phyloP scores from a whole-genome alignment of 1,140 invertebrate genomes.

The Cydia splendana region DNA sequence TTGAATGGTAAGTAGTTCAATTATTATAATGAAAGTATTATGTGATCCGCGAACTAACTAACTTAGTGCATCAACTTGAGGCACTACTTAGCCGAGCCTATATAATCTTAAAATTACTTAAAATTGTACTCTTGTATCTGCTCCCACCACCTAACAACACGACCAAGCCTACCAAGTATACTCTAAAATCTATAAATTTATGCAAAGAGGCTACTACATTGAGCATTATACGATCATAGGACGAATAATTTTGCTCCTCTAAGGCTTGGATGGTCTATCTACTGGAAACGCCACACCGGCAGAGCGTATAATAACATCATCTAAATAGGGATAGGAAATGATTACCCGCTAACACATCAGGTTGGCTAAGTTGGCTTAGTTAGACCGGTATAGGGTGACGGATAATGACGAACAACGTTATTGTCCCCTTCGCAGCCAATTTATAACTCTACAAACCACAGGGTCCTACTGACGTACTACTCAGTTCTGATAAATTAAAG shows the following conservation, averaged over 20 bases:
- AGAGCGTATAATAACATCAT: background rate
- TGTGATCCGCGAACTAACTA: background rate
- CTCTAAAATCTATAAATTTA: background rate
- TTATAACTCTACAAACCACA: background rate
- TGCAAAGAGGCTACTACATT: background rate
- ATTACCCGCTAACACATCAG: background rate
- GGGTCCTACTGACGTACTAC: background rate
- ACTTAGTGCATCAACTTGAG: conserved; percentile 56
- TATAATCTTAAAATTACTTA: conserved; percentile 48
- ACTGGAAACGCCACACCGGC: background rate
- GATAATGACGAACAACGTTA: background rate
- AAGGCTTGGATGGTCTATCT: background rate
- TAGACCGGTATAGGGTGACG: background rate
- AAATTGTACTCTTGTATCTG: conserved; percentile 45
- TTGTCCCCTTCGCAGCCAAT: background rate
- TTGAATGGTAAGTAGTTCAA: conserved; percentile 42
- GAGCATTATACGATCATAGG: background rate
- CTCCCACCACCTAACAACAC: conserved; percentile 52
- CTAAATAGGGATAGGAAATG: background rate
- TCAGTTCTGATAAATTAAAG: background rate
- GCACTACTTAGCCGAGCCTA: conserved; percentile 43
- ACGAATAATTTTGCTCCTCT: background rate
- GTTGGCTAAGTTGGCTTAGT: background rate
- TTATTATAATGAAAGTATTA: background rate
- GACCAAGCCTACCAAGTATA: conserved; percentile 8